Evolutionary conservation across 2,888 invertebrate species (phyloP), one percentile per base, ranked within the genome.

Genomic region (Ichneumon xanthorius): DNA sequence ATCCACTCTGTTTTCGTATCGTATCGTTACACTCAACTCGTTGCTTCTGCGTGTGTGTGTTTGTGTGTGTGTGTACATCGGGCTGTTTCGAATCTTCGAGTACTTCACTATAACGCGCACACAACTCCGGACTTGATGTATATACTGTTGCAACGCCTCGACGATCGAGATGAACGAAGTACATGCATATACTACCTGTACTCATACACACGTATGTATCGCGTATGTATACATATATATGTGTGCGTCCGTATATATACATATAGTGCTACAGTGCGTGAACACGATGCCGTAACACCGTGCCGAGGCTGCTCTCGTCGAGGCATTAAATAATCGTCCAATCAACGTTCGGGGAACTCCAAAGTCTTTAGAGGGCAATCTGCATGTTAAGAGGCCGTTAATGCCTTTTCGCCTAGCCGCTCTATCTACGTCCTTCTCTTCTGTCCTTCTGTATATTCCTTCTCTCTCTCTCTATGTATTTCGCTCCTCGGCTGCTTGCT

Each of bases 371-470:
- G 90, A 90, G 89, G 89, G 91, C 92, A 93, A 93, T 94, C 92
- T 93, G 92, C 93, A 94, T 93, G 92, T 92, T 93, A 93, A 93
- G 92, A 93, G 93, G 92, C 91, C 90, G 92, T 92, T 92, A 93
- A 93, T 92, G 91, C 92, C 92, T 91, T 92, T 93, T 93, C 90
- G 91, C 90, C 92, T 92, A 92, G 92, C 90, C 88, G 88, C 87
- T 89, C 89, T 89, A 89, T 84, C 76, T 65, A 73, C 65, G 84
- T 81, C 79, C 72, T 37, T 63, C 71, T 75, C 65, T 48, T 78
- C 55, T 58, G 53, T 53, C 63, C 68, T 73, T 79, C 71, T 53
- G 26, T 78, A 55, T 77, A 45, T 67, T 40, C 55, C 33, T 55
- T 65, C 72, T 76, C 65, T 58, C 22, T 73, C 58, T 78, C 68